Base-by-base conservation (phyloP, 1,140 invertebrate species). In the Leptestheria dahalacensis region DNA sequence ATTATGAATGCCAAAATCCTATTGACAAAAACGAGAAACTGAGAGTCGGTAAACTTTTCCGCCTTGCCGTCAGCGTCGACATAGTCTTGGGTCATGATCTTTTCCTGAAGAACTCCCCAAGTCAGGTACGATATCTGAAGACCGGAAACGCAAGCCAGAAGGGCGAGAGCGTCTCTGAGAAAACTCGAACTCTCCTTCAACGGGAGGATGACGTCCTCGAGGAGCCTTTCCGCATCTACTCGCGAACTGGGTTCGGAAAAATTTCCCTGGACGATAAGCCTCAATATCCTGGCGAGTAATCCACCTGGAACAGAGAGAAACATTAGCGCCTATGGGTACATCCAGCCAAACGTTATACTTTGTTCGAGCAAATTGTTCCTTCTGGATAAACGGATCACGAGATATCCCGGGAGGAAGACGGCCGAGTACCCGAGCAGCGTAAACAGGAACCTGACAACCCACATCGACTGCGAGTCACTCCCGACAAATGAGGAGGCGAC, bases 1-100 rank as follows among this genome's bases (percentile, higher is more conserved):
- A 91, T 80, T 0, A 78, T 53, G 67, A 94, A 88, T 25, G 91
- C 91, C 57, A 92, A 73, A 63, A 94, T 80, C 62, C 92, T 77
- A 77, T 96, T 96, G 21, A 93, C 80, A 74, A 97, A 95, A 41
- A 97, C 92, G 52, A 97, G 74, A 74, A 97, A 95, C 69, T 96
- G 91, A 0, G 92, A 94, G 73, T 97, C 91, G 68, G 80, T 82
- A 70, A 96, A 97, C 59, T 81, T 77, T n/a, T 73, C 72, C 63
- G 75, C 73, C 46, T 78, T 76, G 1, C 81, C 82, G 67, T 76
- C 71, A 2, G 68, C 67, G 68, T 80, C 77, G 25, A 70, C 69
- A 66, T 93, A 93, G 64, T 82, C 79, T 77, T 85, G 72, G 1
- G 86, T 90, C 85, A 91, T 91, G 61, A 92, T 84, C 76, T 91